Evolutionary conservation across 2,113 vertebrate genomes (phyloP).

Genomic region (Theristicus caerulescens): DNA sequence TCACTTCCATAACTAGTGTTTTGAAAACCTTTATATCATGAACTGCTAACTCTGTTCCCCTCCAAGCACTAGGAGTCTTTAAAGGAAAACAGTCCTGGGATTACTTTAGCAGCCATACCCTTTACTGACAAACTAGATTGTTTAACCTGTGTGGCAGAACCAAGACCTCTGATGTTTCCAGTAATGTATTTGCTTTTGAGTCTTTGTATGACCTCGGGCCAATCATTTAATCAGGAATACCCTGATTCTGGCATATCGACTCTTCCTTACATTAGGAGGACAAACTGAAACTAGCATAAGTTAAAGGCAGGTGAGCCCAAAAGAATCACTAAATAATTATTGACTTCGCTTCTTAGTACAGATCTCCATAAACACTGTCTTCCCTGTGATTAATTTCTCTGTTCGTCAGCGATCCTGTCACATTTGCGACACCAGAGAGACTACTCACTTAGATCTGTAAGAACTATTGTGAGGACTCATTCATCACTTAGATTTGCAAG

Average conservation of each 20-base stretch:
- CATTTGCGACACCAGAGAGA: neutral
- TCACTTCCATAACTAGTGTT: neutral
- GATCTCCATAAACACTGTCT: neutral
- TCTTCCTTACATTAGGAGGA: neutral
- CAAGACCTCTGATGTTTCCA: neutral
- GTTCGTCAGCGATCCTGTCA: neutral
- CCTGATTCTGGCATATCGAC: neutral
- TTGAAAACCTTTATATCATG: neutral
- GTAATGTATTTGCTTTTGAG: neutral
- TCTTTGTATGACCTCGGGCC: neutral
- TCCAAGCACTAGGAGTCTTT: neutral
- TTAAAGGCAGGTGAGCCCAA: neutral
- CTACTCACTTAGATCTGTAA: neutral
- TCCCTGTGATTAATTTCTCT: neutral
- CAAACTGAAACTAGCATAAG: neutral
- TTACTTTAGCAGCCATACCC: neutral
- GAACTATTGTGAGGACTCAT: neutral
- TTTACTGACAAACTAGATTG: neutral
- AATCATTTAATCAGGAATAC: neutral
- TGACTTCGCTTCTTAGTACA: neutral
- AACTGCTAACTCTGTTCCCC: neutral
- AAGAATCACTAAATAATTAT: neutral
- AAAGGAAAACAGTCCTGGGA: neutral
- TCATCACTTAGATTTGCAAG: neutral
- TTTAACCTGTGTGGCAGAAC: neutral